Conservation (phyloP, 1,140 invertebrate genomes). For the Geopemphigus sp. region DNA sequence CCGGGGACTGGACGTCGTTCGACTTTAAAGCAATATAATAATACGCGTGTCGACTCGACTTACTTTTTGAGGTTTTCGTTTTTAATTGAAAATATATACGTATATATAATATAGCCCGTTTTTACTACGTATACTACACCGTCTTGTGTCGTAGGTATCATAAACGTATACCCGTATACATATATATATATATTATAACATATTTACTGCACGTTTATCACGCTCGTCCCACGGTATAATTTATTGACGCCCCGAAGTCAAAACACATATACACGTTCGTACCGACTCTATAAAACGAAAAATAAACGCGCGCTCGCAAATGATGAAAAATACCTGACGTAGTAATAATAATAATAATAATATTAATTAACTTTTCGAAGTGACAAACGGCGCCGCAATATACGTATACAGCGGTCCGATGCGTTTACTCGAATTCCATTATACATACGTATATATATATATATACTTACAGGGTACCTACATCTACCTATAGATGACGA, state of each 20-base stretch:
- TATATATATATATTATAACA: too few species aligned
- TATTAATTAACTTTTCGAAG: slow-evolving; percentile 23
- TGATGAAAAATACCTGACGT: not conserved
- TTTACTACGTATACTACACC: too few species aligned
- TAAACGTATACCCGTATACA: not conserved
- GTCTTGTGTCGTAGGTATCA: not conserved
- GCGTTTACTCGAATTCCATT: slow-evolving; percentile 19
- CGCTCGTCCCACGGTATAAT: slow-evolving; percentile 34
- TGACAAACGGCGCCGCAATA: slow-evolving; percentile 11
- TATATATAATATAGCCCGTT: too few species aligned
- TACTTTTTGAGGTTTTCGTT: too few species aligned
- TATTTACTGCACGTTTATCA: not conserved
- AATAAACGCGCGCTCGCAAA: slow-evolving; percentile 8
- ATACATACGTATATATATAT: slow-evolving; percentile 3
- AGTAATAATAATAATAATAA: slow-evolving; percentile 26
- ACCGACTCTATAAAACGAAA: not conserved
- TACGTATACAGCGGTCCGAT: not conserved
- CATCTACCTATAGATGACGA: too few species aligned
- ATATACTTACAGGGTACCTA: not conserved
- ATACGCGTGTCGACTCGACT: too few species aligned
- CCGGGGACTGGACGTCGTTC: too few species aligned
- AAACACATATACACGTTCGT: not conserved
- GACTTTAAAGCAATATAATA: too few species aligned
- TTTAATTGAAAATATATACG: too few species aligned
- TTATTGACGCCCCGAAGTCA: slow-evolving; percentile 33